Conservation (phyloP, 2,113 vertebrate genomes). For the Hippopotamus amphibius region DNA sequence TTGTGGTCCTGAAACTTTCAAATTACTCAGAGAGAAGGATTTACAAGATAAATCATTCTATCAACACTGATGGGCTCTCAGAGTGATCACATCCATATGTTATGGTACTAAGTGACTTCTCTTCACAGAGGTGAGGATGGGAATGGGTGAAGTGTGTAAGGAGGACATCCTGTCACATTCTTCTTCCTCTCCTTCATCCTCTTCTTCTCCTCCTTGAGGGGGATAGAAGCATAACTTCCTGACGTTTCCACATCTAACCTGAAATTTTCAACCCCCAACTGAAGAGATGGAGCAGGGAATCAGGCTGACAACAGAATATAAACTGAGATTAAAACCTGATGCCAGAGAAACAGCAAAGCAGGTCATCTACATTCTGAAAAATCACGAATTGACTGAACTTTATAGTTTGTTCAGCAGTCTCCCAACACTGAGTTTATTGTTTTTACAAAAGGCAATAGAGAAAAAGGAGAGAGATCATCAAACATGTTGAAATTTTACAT, state of each 20-base stretch:
- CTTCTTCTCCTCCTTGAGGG: background rate
- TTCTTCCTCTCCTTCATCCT: background rate
- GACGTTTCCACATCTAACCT: background rate
- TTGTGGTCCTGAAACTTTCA: background rate
- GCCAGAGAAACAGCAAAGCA: conserved; percentile 15
- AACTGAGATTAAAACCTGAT: conserved; percentile 10
- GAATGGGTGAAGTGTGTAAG: background rate
- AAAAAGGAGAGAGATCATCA: conserved; percentile 37
- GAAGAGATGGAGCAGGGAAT: background rate
- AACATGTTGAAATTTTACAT: conserved; percentile 50
- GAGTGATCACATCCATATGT: background rate
- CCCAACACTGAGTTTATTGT: background rate
- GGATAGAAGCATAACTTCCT: conserved; percentile 23
- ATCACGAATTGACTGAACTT: background rate
- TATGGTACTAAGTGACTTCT: background rate
- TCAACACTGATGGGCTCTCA: background rate
- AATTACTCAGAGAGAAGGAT: background rate
- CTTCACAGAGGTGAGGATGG: background rate
- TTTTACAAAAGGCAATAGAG: conserved; percentile 24
- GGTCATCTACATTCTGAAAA: background rate
- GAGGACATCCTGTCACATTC: background rate
- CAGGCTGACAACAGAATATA: background rate
- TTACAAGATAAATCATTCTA: background rate
- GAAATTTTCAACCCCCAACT: background rate
- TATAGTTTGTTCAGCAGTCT: background rate